phyloP scores from a whole-genome alignment of 2,888 invertebrate genomes.

The Caenorhabditis plicata region DNA sequence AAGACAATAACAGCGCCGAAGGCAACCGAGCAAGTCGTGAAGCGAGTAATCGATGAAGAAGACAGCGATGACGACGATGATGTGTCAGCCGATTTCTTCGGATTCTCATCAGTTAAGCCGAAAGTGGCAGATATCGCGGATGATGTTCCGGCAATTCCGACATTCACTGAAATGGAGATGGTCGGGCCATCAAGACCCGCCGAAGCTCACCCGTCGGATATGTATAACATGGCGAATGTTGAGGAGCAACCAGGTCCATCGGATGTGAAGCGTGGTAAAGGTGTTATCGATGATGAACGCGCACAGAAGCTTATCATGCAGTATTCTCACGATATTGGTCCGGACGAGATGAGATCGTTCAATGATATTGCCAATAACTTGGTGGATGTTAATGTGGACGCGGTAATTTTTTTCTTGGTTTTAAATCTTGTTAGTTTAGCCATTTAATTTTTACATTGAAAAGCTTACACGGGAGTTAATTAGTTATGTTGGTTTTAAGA shows the following conservation, averaged over 20 bases:
- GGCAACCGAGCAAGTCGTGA: background rate
- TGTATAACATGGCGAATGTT: slow-evolving; percentile 24
- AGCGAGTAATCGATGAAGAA: slow-evolving; percentile 3
- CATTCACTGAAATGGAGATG: slow-evolving; percentile 25
- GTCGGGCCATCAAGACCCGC: slow-evolving; percentile 43
- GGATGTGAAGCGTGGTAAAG: background rate
- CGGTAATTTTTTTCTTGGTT: too few species aligned
- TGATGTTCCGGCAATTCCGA: slow-evolving; percentile 25
- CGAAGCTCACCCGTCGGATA: slow-evolving; percentile 31
- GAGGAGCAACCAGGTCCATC: slow-evolving; percentile 2
- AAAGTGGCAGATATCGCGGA: slow-evolving; percentile 1
- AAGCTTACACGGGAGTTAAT: too few species aligned
- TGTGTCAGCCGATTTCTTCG: slow-evolving; percentile 40
- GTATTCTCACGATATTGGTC: slow-evolving; percentile 44
- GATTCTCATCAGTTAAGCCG: slow-evolving; percentile 23
- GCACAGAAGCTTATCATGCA: slow-evolving; percentile 42
- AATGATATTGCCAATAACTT: slow-evolving; percentile 52
- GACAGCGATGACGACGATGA: slow-evolving; percentile 35
- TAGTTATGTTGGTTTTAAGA: too few species aligned
- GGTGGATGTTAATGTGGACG: slow-evolving; percentile 60
- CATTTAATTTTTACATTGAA: too few species aligned
- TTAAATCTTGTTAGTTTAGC: too few species aligned
- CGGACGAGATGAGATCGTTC: slow-evolving; percentile 38
- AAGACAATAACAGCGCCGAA: background rate
- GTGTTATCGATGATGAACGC: slow-evolving; percentile 25